Base-by-base conservation (phyloP, 2,797 vertebrate genomes). In the Chelon labrosus region DNA sequence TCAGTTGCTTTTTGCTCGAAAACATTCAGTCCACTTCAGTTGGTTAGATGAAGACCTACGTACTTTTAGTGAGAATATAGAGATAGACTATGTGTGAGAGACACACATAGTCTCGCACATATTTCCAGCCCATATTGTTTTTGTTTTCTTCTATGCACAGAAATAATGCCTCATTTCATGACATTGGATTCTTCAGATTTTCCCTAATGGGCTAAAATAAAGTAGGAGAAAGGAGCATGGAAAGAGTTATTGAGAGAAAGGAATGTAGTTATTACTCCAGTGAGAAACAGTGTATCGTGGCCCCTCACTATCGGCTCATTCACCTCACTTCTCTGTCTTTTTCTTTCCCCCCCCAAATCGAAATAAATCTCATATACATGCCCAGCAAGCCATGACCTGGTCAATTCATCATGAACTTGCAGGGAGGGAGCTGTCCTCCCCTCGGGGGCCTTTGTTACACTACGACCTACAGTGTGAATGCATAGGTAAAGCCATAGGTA, bases 281-380 rank as follows among this genome's bases (percentile, higher is more conserved):
- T 52, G 8, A 63, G 47, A 63, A 56, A 19, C 35, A n/a, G 46
- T 52, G 25, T 63, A 72, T 57, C 20, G 16, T 47, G 31, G 35
- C 60, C 53, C 31, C 27, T 75, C 41, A 50, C 51, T 55, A 2
- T 35, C 50, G 60, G 39, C 31, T 17, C 41, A 54, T 55, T 57
- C 20, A 37, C 19, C n/a, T 67, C 67, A 22, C 6, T 6, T 46
- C 17, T 41, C 25, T 65, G 10, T 71, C 58, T 64, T 49, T 42
- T 55, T 38, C 13, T 13, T 20, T 4, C 42, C 46, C 17, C 38
- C 3, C 22, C 25, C 16, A 46, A 25, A 63, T 82, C 39, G 25
- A 79, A 84, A 78, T 65, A 77, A 66, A 83, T 82, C 70, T 51
- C 22, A 77, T 79, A 77, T 83, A 49, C 31, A 70, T 64, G 55